A percentile compares a stretch with the other conserved stretches of the same genome.
Conservation (phyloP, 2,888 invertebrate genomes). For the Molanna angustata region DNA sequence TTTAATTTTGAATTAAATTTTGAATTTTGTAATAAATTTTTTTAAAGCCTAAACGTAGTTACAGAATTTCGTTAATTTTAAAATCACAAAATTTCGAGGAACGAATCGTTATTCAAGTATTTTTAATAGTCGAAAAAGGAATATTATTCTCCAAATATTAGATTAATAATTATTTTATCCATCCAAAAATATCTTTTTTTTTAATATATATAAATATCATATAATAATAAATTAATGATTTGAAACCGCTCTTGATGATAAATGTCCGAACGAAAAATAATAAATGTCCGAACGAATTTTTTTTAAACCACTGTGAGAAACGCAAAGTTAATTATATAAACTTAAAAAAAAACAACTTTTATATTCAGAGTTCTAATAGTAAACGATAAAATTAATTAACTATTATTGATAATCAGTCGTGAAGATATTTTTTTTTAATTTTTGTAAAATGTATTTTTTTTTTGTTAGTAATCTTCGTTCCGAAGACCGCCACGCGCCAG, state of each 20-base stretch:
- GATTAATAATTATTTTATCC: slow-evolving; percentile 10
- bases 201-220: no score
- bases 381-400: no score
- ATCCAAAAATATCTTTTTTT: slow-evolving; percentile 22
- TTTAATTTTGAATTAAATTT: slow-evolving; percentile 28
- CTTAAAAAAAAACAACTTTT: no score
- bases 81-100: slow-evolving; percentile 59
- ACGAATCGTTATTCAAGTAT: slow-evolving; percentile 38
- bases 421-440: no score
- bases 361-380: no score
- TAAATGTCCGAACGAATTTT: no score
- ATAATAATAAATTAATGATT: no score
- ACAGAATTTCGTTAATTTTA: slow-evolving; percentile 45
- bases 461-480: slow-evolving; percentile 3
- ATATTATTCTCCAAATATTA: slow-evolving; percentile 12
- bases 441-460: slow-evolving; percentile 1
- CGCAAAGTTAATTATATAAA: no score
- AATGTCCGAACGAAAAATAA: no score
- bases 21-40: slow-evolving; percentile 26
- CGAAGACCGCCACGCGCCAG: slow-evolving; percentile 20
- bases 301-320: no score
- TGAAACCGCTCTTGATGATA: no score
- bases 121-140: slow-evolving; percentile 24
- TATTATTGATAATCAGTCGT: no score
- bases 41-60: slow-evolving; percentile 28